Evolutionary conservation across 2,113 vertebrate genomes (phyloP).

Genomic region (Xiphophorus maculatus): DNA sequence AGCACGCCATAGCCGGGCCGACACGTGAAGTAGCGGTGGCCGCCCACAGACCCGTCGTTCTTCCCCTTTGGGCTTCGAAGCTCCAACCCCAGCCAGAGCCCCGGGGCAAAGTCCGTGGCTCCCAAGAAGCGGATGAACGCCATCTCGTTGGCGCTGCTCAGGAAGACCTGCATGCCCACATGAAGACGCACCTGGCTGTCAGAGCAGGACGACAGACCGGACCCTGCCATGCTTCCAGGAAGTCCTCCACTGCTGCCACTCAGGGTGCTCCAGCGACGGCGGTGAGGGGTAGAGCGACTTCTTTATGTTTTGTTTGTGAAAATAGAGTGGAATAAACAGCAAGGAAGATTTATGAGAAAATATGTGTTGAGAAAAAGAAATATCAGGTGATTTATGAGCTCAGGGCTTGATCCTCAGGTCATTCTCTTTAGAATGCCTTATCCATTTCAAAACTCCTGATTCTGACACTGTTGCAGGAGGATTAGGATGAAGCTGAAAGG

Average conservation of each 20-base stretch:
- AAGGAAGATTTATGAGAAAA: constrained; percentile 42
- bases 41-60: constrained; percentile 90
- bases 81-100: constrained; percentile 94
- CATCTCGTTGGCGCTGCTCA: constrained; percentile 94
- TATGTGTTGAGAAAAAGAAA: constrained; percentile 23
- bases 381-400: constrained; percentile 30
- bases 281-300: constrained; percentile 76
- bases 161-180: constrained; percentile 91
- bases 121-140: constrained; percentile 91
- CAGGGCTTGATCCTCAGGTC: constrained; percentile 41
- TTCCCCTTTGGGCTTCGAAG: constrained; percentile 89
- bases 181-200: constrained; percentile 82
- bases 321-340: neutral
- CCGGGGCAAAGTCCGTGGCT: constrained; percentile 87
- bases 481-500: constrained; percentile 44
- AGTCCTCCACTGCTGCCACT: constrained; percentile 24
- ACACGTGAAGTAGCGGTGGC: constrained; percentile 91
- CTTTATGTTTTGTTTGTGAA: constrained; percentile 60
- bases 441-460: constrained; percentile 56
- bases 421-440: constrained; percentile 36
- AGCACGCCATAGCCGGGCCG: constrained; percentile 86
- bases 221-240: constrained; percentile 28
- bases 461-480: constrained; percentile 38
- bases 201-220: constrained; percentile 28
- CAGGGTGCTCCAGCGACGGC: constrained; percentile 86